phyloP scores from a whole-genome alignment of 64 coral and sea anemone genomes.

The Actinia equina region DNA sequence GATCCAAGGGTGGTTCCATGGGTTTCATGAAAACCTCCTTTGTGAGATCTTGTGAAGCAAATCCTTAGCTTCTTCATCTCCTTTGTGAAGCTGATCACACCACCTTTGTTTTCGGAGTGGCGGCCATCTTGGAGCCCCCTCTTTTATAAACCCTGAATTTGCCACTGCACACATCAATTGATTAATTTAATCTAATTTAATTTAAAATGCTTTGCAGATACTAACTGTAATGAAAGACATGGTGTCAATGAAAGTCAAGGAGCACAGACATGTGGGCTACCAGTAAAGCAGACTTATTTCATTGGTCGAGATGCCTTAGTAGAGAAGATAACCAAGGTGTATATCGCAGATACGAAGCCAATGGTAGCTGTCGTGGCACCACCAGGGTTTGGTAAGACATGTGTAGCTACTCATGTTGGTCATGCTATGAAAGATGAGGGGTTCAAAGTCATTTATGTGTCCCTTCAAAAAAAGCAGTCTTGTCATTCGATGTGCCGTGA shows the following conservation, averaged over 20 bases:
- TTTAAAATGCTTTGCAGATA: not conserved
- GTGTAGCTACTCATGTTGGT: slow-evolving; percentile 2
- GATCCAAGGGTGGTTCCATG: too few species aligned
- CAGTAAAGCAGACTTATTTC: not conserved
- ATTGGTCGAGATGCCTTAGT: slow-evolving; percentile 12
- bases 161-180: too few species aligned
- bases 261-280: not conserved
- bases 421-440: slow-evolving; percentile 1
- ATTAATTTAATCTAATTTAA: not conserved
- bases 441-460: slow-evolving; percentile 1
- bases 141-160: too few species aligned
- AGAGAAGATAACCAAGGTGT: not conserved
- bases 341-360: not conserved
- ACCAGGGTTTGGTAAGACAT: slow-evolving; percentile 17
- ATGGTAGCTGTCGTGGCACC: not conserved
- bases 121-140: too few species aligned
- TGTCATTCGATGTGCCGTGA: not conserved
- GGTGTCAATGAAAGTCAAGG: not conserved
- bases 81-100: too few species aligned
- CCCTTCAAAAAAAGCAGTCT: not conserved
- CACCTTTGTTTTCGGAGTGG: too few species aligned
- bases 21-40: too few species aligned
- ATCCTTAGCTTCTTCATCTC: too few species aligned
- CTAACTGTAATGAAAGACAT: not conserved
- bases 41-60: too few species aligned